Base-by-base conservation (phyloP, 2,113 vertebrate species). In the Casuarius casuarius region DNA sequence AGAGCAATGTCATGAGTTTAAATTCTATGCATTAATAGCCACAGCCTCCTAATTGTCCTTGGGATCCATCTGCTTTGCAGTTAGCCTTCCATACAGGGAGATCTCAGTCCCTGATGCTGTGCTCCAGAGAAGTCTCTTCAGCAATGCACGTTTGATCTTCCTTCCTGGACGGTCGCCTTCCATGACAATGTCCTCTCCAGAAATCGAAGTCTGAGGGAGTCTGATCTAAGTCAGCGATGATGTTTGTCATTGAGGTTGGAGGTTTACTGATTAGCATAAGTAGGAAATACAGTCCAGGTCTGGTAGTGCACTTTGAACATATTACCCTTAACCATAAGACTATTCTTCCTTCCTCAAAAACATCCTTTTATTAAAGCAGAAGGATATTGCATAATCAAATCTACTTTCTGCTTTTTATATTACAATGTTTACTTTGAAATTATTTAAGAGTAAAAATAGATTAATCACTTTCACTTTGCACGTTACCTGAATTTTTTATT, bases 291-390 rank as follows among this genome's bases (percentile, higher is more conserved):
- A 77, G 2, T 67, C 54, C 26, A 29, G 71, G 78, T 58, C 13
- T 66, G 21, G 61, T 22, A 48, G 21, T 76, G 73, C 66, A 17
- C 92, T 95, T 90, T 21, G 72, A 52, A 35, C 56, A 11, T 63
- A 28, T 40, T 92, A 56, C 42, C n/a, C 46, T 89, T 62, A 83
- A 48, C 42, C 10, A 1, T 25, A 26, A 66, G 51, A 17, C 67
- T 59, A 22, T 58, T 94, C 68, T 70, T 92, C 15, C 59, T 90
- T 83, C 67, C 84, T 94, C 51, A 33, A 52, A 85, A 94, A 94
- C 70, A 86, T 74, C 31, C 49, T 87, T 84, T n/a, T 25, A 25
- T 31, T 51, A 29, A 70, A 1, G 2, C 10, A 42, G 56, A 66
- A 94, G 63, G 56, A 19, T 70, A n/a, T 21, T 49, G 62, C 9